phyloP scores from a whole-genome alignment of 2,888 invertebrate species.

The Arenicola marina region DNA sequence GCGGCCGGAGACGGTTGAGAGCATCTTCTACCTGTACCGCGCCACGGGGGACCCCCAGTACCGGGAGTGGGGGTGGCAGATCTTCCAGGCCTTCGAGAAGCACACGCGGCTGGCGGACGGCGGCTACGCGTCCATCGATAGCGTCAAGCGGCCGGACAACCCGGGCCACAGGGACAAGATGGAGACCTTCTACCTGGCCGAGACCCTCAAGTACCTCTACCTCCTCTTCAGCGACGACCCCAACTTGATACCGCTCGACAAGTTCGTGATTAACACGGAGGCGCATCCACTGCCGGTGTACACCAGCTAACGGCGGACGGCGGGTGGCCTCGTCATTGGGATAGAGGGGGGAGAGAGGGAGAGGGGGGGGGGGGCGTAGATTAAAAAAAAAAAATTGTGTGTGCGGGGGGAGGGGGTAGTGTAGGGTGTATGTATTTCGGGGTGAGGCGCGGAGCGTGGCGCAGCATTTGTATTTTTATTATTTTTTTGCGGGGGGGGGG shows the following conservation, averaged over 20 bases:
- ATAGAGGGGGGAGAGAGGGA: not conserved
- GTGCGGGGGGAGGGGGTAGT: too few species aligned
- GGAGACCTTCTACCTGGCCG: conserved; percentile 96
- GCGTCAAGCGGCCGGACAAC: conserved; percentile 80
- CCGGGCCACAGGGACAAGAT: conserved; percentile 81
- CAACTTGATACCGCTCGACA: conserved; percentile 57
- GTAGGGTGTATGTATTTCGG: too few species aligned
- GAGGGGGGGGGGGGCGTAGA: too few species aligned
- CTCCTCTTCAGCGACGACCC: conserved; percentile 86
- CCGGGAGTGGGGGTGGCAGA: conserved; percentile 98
- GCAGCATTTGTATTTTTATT: too few species aligned
- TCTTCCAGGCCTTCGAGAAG: conserved; percentile 90
- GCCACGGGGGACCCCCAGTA: conserved; percentile 92
- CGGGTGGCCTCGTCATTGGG: not conserved
- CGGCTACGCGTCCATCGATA: conserved; percentile 92
- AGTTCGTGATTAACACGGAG: conserved; percentile 93
- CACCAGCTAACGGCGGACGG: not conserved
- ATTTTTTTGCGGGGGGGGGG: too few species aligned
- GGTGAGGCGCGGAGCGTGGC: too few species aligned
- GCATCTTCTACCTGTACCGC: conserved; percentile 94
- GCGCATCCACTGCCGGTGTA: conserved; percentile 90
- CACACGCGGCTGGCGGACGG: conserved; percentile 76
- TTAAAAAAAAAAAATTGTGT: too few species aligned
- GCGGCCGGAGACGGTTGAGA: conserved; percentile 95
- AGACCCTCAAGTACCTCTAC: conserved; percentile 96